Evolutionary conservation across 1,140 invertebrate species (phyloP), one percentile per base, ranked within the genome.

Genomic region (Temnothorax longispinosus): DNA sequence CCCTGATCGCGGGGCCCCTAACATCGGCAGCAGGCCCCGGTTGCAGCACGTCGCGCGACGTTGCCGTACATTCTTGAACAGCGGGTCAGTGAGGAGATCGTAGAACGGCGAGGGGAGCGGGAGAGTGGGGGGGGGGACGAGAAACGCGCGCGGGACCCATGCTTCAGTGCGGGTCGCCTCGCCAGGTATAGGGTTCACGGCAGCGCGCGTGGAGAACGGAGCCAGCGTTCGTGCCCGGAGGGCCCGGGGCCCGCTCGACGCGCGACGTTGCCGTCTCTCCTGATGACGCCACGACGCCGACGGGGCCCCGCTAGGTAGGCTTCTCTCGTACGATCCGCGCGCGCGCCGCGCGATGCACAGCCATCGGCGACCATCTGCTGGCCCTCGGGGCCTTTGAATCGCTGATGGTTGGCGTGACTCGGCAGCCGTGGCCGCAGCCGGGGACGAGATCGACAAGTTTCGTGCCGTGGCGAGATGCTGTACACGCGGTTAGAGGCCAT

Each of bases 391-490:
- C 90, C 91, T 93, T 93, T 95, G 94, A 94, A 95, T 95, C 93
- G 94, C 94, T 94, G 93, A 95, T 94, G 94, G 92, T 90, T 94
- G 92, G 94, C 94, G 94, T 95, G 94, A 95, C 94, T 94, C 93
- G 94, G 92, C 93, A 93, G 94, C 91, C 85, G 80, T 87, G 41
- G 86, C 85, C 85, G 90, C 80, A 76, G 78, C 85, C 78, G 88
- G 92, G 87, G 87, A 82, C 65, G 80, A 82, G 69, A 84, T 74
- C 52, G 41, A 74, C 80, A 56, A 74, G 41, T 82, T 82, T 82
- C 69, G 54, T 82, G 50, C 67, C 67, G 52, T 10, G 18, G 65
- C 54, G 52, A 47, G 80, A 82, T 56, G 69, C 69, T 74, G 3
- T 41, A 64, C 64, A 18, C 35, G 47, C 35, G 38, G 47, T 21